Percentiles rank a stretch among this genome's conserved stretches.
Conservation (phyloP, 2,113 vertebrate genomes). For the Dipodomys spectabilis region DNA sequence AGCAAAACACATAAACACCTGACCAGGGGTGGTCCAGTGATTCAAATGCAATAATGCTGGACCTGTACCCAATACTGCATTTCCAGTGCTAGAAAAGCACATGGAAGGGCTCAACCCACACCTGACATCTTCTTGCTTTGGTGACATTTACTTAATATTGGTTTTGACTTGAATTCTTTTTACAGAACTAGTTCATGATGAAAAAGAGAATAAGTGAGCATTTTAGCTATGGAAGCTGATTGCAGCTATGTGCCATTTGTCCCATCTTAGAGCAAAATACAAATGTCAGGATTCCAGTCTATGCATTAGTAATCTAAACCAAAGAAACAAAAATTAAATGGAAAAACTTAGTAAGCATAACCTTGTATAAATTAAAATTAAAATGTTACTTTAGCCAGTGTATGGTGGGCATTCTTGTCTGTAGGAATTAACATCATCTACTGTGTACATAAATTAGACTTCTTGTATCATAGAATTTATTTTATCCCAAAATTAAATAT, state of each 20-base stretch:
- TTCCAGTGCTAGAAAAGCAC: not conserved
- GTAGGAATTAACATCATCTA: slow-evolving; percentile 44
- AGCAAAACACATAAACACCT: not conserved
- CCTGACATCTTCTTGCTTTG: not conserved
- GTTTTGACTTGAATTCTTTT: not conserved
- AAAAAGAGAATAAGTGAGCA: not conserved
- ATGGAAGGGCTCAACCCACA: not conserved
- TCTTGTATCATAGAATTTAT: slow-evolving; percentile 54
- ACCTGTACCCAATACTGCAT: fast-evolving
- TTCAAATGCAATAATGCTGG: not conserved
- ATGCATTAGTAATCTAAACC: not conserved
- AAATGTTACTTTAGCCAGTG: not conserved
- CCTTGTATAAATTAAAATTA: slow-evolving; percentile 22
- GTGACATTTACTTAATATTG: not conserved
- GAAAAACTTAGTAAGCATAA: not conserved
- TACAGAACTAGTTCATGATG: not conserved
- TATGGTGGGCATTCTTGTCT: slow-evolving; percentile 13
- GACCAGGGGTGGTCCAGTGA: not conserved
- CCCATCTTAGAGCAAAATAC: not conserved
- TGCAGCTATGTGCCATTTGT: not conserved
- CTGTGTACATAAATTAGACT: slow-evolving; percentile 52
- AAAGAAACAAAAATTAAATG: slow-evolving; percentile 1
- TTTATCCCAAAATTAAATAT: slow-evolving; percentile 50
- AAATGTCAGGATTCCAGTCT: not conserved
- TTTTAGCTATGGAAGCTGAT: not conserved